Evolutionary conservation across 2,797 vertebrate species (phyloP).

Genomic region (Eutrigla gurnardus): DNA sequence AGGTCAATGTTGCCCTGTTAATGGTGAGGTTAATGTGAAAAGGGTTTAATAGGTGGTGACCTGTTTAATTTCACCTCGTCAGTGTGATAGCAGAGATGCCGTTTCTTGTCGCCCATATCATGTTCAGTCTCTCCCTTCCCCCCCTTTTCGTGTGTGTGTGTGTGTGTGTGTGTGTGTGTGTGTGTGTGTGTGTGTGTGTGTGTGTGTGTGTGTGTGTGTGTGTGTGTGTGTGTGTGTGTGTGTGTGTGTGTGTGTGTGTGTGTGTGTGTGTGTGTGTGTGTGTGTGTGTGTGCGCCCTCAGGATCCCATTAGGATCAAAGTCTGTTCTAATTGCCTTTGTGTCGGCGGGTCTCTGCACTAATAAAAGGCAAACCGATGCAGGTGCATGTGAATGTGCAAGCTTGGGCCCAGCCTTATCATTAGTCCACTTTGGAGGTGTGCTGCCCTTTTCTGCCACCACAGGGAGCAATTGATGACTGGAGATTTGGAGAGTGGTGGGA

Average conservation of each 20-base stretch:
- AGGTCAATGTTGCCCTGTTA: not conserved
- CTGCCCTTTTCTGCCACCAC: conserved; percentile 76
- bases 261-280: not conserved
- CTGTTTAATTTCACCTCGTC: conserved; percentile 22
- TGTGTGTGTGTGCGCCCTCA: conserved; percentile 30
- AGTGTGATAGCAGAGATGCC: conserved; percentile 21
- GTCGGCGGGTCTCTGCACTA: conserved; percentile 70
- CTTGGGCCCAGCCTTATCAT: conserved; percentile 69
- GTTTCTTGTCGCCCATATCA: conserved; percentile 34
- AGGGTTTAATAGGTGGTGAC: not conserved
- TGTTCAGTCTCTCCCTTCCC: conserved; percentile 10
- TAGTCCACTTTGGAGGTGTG: conserved; percentile 72
- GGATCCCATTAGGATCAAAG: conserved; percentile 75
- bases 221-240: not conserved
- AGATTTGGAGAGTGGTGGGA: conserved; percentile 41
- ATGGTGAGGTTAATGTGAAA: not conserved
- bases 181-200: too few species aligned
- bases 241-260: not conserved
- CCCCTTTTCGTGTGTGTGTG: conserved; percentile 1
- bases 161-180: too few species aligned
- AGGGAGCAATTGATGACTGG: conserved; percentile 72
- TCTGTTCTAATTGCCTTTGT: conserved; percentile 77
- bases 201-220: not conserved
- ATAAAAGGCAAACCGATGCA: conserved; percentile 75
- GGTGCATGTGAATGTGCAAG: conserved; percentile 68